A percentile compares a stretch with the other conserved stretches of the same genome.
Evolutionary conservation across 2,113 vertebrate genomes (phyloP).

Genomic region (Colistium nudipinnis): DNA sequence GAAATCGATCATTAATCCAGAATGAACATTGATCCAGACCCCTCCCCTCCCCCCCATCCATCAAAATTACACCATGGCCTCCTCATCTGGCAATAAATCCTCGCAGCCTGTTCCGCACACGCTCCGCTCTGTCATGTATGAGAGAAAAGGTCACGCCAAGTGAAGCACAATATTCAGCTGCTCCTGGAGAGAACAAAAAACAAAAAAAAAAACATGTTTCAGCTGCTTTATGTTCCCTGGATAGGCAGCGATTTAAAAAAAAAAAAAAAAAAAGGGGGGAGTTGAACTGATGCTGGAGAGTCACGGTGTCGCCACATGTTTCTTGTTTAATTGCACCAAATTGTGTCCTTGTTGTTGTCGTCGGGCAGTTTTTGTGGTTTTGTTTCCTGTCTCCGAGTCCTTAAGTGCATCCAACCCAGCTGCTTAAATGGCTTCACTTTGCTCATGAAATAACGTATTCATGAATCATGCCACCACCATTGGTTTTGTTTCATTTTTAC

Average conservation of each 20-base stretch:
- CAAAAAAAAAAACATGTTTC: not conserved
- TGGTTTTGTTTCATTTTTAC: conserved; percentile 22
- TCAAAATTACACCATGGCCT: conserved; percentile 18
- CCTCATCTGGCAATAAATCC: conserved; percentile 14
- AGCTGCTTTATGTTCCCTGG: not conserved
- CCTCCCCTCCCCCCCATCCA: not conserved
- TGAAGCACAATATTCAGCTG: conserved; percentile 1
- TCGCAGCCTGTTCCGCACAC: not conserved
- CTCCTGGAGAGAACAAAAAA: conserved; percentile 4
- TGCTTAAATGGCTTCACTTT: conserved; percentile 42
- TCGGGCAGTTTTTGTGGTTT: not conserved
- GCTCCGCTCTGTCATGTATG: not conserved
- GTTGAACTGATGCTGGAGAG: conserved; percentile 20
- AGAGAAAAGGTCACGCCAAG: conserved; percentile 19
- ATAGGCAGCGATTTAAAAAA: conserved; percentile 9
- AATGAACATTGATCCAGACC: conserved; percentile 58
- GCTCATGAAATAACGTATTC: conserved; percentile 14
- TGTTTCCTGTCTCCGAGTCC: conserved; percentile 8
- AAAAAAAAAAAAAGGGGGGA: not conserved
- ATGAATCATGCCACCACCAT: not conserved
- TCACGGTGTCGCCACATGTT: not conserved
- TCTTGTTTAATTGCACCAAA: conserved; percentile 18
- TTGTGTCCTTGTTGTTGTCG: conserved; percentile 17
- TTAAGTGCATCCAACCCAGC: conserved; percentile 11
- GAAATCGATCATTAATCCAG: conserved; percentile 60